Conservation (phyloP, 2,797 vertebrate genomes). For the Danio aesculapii region DNA sequence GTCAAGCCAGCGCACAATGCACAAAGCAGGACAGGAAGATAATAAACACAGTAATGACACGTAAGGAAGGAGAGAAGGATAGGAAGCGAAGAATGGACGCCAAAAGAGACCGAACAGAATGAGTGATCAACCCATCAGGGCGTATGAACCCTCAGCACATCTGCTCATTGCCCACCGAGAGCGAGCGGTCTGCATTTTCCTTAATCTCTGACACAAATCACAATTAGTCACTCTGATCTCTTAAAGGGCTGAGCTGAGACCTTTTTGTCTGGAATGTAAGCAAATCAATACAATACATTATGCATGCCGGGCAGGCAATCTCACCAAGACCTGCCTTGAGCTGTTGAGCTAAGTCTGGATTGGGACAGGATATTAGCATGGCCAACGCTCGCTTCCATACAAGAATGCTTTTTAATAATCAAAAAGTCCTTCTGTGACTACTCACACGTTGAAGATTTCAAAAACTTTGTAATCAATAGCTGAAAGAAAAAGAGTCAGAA, state of each 20-base stretch:
- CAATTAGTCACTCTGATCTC: slow-evolving; percentile 79
- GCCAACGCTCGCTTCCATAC: slow-evolving; percentile 30
- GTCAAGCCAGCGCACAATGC: slow-evolving; percentile 36
- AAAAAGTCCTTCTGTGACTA: slow-evolving; percentile 15
- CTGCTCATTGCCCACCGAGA: slow-evolving; percentile 73
- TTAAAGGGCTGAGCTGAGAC: slow-evolving; percentile 62
- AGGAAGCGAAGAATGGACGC: slow-evolving; percentile 34
- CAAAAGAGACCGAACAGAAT: slow-evolving; percentile 61
- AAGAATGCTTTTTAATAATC: slow-evolving; percentile 46
- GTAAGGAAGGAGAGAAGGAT: neutral
- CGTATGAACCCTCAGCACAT: slow-evolving; percentile 66
- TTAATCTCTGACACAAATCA: slow-evolving; percentile 82
- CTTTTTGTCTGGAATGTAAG: slow-evolving; percentile 69
- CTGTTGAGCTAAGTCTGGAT: slow-evolving; percentile 56
- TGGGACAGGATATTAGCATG: slow-evolving; percentile 47
- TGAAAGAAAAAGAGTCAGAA: neutral
- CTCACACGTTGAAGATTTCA: neutral
- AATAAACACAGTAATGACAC: slow-evolving; percentile 46
- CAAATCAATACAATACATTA: slow-evolving; percentile 79
- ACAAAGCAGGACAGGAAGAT: slow-evolving; percentile 42
- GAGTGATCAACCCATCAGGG: slow-evolving; percentile 75
- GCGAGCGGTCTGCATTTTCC: slow-evolving; percentile 69
- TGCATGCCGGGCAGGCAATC: slow-evolving; percentile 67
- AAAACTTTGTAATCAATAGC: slow-evolving; percentile 35
- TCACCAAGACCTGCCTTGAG: slow-evolving; percentile 59